phyloP scores from a whole-genome alignment of 2,888 invertebrate genomes.

The Abrostola tripartita region DNA sequence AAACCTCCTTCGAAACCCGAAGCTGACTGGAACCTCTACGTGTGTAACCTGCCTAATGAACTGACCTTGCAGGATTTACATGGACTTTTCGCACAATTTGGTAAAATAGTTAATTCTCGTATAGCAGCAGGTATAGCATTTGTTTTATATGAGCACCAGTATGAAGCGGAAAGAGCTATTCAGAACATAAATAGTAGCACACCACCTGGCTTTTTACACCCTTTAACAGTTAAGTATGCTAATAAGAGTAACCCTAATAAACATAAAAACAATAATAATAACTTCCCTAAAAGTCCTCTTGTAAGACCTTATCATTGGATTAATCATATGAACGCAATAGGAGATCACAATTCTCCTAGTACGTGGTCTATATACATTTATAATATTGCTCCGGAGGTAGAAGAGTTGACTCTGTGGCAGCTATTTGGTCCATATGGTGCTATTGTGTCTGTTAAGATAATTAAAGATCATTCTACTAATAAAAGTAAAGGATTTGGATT shows the following conservation, averaged over 20 bases:
- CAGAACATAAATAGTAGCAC: conserved; percentile 84
- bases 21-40: conserved; percentile 88
- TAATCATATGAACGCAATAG: conserved; percentile 84
- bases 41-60: conserved; percentile 88
- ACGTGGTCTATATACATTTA: conserved; percentile 88
- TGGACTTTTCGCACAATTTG: conserved; percentile 87
- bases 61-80: conserved; percentile 88
- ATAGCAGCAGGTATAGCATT: conserved; percentile 88
- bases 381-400: conserved; percentile 86
- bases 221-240: conserved; percentile 88
- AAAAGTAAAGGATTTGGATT: conserved; percentile 88
- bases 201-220: conserved; percentile 86
- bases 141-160: conserved; percentile 86
- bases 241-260: conserved; percentile 88
- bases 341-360: conserved; percentile 85
- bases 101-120: conserved; percentile 88
- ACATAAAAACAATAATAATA: conserved; percentile 86
- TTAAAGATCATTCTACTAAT: conserved; percentile 87
- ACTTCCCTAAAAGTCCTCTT: conserved; percentile 82
- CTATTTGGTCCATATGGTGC: conserved; percentile 88
- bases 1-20: conserved; percentile 87
- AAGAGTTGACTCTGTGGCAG: conserved; percentile 87
- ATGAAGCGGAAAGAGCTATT: conserved; percentile 86
- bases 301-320: conserved; percentile 86
- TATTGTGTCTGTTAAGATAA: conserved; percentile 88